These are phyloP conservation scores for Mirounga angustirostris DNA, from an alignment of 2,113 vertebrate species.

Conservation along the genomic window DNA sequence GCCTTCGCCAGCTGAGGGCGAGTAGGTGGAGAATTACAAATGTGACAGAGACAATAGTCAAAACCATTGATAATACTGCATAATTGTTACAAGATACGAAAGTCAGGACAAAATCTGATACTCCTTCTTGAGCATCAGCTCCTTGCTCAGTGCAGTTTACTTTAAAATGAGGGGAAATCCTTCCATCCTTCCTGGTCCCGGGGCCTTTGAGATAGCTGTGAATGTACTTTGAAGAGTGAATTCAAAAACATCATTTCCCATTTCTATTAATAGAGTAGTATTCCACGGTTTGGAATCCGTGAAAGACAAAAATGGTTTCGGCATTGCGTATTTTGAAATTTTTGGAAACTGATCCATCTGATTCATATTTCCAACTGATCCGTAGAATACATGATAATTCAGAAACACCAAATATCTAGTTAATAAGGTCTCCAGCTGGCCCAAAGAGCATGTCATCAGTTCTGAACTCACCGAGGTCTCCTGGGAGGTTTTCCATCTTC, in stretches of 20 bases:
- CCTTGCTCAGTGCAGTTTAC: not conserved
- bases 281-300: conserved; percentile 10
- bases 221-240: conserved; percentile 31
- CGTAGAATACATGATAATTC: not conserved
- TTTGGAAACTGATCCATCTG: not conserved
- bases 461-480: not conserved
- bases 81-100: not conserved
- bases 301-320: conserved; percentile 31
- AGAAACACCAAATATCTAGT: not conserved
- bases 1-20: not conserved
- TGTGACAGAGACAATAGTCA: not conserved
- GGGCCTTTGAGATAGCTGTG: not conserved
- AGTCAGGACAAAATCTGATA: not conserved
- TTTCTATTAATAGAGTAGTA: conserved; percentile 13
- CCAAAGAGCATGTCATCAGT: not conserved
- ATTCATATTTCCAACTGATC: not conserved
- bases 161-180: not conserved
- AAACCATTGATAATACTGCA: not conserved
- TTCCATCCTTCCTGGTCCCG: not conserved
- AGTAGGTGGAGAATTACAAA: not conserved
- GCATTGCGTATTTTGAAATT: not conserved
- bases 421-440: not conserved
- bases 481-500: not conserved
- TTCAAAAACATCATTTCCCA: not conserved
- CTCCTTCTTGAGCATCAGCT: not conserved